These are phyloP conservation scores for Rhabdomys pumilio DNA, from an alignment of 2,797 vertebrate species.

Conservation along the genomic window DNA sequence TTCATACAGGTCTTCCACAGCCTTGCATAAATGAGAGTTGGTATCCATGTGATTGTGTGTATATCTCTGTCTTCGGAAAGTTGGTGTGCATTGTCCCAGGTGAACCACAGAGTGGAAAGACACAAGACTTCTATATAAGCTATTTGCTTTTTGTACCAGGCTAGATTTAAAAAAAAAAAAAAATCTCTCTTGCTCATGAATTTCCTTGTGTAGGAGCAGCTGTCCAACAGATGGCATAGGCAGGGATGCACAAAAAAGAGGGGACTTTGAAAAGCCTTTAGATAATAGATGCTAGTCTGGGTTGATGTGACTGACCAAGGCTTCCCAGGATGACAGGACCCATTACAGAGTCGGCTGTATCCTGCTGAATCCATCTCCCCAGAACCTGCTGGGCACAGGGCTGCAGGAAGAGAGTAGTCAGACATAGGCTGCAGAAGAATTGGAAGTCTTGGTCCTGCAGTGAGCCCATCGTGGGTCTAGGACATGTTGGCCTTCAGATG, in stretches of 20 bases:
- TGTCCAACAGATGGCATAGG: background rate
- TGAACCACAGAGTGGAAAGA: background rate
- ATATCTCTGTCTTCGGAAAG: background rate
- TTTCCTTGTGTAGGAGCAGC: constrained; percentile 33
- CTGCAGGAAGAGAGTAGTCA: background rate
- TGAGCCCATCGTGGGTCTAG: background rate
- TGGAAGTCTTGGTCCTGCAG: background rate
- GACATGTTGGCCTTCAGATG: background rate
- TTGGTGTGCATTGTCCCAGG: background rate
- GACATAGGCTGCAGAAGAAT: background rate
- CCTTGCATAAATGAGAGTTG: background rate
- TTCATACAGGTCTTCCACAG: background rate
- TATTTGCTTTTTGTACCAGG: constrained; percentile 20
- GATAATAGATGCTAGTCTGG: background rate
- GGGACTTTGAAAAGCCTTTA: background rate
- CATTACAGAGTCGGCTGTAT: fast-evolving
- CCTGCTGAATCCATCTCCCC: background rate
- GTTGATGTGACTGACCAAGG: background rate
- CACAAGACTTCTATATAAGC: background rate
- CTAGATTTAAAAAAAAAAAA: background rate
- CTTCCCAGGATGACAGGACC: background rate
- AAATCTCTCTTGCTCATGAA: constrained; percentile 6
- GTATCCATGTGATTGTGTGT: fast-evolving
- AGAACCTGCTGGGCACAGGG: background rate
- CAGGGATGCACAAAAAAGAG: background rate